Base-by-base conservation (phyloP, 2,888 invertebrate species). In the Brenthis hecate region DNA sequence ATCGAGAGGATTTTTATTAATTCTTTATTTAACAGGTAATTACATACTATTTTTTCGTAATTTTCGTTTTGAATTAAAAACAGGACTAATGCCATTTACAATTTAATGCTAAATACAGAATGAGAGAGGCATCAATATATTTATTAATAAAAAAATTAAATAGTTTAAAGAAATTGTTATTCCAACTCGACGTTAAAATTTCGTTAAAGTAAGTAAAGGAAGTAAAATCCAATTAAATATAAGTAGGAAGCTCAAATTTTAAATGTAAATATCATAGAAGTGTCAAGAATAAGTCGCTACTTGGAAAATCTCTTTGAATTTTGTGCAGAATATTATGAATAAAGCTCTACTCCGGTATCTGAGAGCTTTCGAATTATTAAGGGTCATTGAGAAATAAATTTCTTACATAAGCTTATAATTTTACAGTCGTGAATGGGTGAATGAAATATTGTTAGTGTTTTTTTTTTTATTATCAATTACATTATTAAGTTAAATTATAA, bases 281-380 rank as follows among this genome's bases (percentile, higher is more conserved):
- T 60, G 60, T 60, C 60, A 50, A 60, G 60, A 50, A 50, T 60
- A 60, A 50, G 50, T 23, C 60, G 23, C 60, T 50, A 60, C 48
- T 60, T 50, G 48, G 14, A 60, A 28, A 60, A 28, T n/a, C 60
- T 60, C 60, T 60, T 60, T 60, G 60, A 60, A 60, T 60, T 60
- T 60, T 23, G 48, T 48, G 50, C 28, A 28, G 60, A 58, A 60
- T n/a, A 60, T 60, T 50, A 50, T 60, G 60, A 48, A 60, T 48
- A 43, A 48, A 50, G 28, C 60, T 60, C 58, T 28, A 13, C 48
- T 60, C 11, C 23, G 28, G 48, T 11, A 48, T 48, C n/a, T n/a
- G 48, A 60, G 60, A 13, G 28, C 50, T 28, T 48, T 60, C 23
- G 28, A 60, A 28, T 28, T 60, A 60, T 60, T 28, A 60, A 60